Conservation (phyloP, 2,797 vertebrate genomes). For the Carduelis carduelis region DNA sequence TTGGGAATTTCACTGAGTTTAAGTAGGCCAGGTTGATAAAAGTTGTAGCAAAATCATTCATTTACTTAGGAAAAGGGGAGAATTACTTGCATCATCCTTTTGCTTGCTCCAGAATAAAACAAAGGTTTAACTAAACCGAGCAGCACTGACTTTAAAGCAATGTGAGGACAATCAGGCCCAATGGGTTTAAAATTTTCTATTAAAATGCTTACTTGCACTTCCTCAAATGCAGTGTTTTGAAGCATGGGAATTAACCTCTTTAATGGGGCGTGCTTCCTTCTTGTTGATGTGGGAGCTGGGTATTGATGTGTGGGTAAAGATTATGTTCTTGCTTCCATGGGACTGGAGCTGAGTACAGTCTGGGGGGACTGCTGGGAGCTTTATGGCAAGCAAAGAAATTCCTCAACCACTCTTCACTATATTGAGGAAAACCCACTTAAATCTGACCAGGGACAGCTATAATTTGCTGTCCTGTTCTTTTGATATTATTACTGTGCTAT, state of each 20-base stretch:
- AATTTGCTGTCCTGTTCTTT: conserved; percentile 46
- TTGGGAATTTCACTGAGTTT: neutral
- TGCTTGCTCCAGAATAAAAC: neutral
- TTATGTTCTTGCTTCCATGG: conserved; percentile 52
- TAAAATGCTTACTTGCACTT: conserved; percentile 58
- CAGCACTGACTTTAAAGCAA: neutral
- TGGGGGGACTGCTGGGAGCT: conserved; percentile 47
- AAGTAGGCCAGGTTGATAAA: neutral
- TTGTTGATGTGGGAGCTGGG: conserved; percentile 34
- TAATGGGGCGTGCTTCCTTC: conserved; percentile 55
- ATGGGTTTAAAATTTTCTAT: conserved; percentile 42
- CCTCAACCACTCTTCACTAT: conserved; percentile 27
- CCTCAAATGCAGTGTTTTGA: conserved; percentile 32
- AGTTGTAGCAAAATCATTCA: neutral
- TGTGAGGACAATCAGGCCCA: neutral
- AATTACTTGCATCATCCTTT: neutral
- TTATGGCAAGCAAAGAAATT: conserved; percentile 63
- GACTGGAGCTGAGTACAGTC: conserved; percentile 50
- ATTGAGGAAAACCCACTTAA: conserved; percentile 60
- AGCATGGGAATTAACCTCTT: conserved; percentile 27
- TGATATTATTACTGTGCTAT: conserved; percentile 26
- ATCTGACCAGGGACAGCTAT: conserved; percentile 51
- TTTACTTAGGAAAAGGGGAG: neutral
- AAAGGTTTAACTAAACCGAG: neutral
- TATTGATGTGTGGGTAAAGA: conserved; percentile 60